Evolutionary conservation across 2,113 vertebrate genomes (phyloP).

Genomic region (Myanophis thanlyinensis): DNA sequence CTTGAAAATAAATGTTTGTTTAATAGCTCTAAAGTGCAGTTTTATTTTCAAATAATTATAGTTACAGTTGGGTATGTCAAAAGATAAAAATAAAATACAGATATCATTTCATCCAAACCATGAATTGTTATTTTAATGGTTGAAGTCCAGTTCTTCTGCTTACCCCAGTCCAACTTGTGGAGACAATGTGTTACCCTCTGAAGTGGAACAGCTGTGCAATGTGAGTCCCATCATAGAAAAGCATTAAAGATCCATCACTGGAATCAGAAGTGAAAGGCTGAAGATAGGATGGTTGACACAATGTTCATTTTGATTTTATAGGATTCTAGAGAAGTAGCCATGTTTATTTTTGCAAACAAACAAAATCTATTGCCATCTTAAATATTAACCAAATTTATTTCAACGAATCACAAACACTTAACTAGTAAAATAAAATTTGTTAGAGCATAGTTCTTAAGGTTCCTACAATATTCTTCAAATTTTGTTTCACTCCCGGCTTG

Average conservation of each 20-base stretch:
- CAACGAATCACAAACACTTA: neutral
- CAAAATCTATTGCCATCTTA: neutral
- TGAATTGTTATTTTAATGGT: neutral
- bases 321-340: neutral
- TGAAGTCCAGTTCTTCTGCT: neutral
- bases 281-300: neutral
- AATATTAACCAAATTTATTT: neutral
- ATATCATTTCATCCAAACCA: neutral
- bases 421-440: neutral
- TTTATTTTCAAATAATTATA: slow-evolving; percentile 26
- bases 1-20: slow-evolving; percentile 42
- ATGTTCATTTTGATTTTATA: neutral
- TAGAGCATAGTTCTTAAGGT: neutral
- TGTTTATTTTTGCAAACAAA: neutral
- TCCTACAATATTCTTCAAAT: neutral
- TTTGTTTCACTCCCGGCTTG: no score
- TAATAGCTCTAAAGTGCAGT: slow-evolving; percentile 9
- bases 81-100: neutral
- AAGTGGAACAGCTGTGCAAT: neutral
- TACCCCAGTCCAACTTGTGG: neutral
- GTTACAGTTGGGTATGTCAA: neutral
- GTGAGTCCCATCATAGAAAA: neutral
- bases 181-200: neutral
- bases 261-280: neutral
- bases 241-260: neutral